Conservation (phyloP, 2,797 vertebrate genomes). For the Monodelphis domestica region DNA sequence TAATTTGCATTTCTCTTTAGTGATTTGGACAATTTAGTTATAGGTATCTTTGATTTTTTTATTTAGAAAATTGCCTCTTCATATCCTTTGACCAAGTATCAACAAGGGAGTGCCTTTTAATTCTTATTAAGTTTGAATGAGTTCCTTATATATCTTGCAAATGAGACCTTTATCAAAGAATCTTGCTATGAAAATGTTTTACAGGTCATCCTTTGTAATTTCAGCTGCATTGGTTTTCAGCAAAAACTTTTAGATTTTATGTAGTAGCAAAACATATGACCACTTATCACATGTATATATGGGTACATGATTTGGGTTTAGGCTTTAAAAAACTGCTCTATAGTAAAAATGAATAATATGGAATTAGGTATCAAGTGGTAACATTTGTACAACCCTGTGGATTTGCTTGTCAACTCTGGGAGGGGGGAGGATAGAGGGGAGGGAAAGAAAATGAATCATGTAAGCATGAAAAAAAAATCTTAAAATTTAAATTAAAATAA, state of each 20-base stretch:
- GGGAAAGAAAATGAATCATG: no score
- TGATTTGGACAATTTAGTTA: background rate
- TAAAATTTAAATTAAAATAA: no score
- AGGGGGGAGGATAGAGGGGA: no score
- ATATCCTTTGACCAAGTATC: background rate
- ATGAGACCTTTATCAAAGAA: background rate
- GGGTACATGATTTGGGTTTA: no score
- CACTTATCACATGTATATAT: no score
- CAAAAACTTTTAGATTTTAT: background rate
- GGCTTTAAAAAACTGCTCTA: no score
- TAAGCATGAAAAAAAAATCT: no score
- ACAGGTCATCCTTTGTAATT: background rate
- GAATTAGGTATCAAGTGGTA: no score
- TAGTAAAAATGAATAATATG: no score
- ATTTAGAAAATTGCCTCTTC: background rate
- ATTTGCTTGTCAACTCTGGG: no score
- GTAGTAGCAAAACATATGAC: no score
- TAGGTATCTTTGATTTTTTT: background rate
- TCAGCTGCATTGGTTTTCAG: background rate
- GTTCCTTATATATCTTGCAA: background rate
- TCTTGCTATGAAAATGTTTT: background rate
- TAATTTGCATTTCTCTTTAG: background rate
- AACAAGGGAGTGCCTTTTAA: background rate
- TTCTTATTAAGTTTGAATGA: background rate
- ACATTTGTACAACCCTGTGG: no score